A percentile compares a stretch with the other conserved stretches of the same genome.
Conservation (phyloP, 2,113 vertebrate species). For the Grallaria varia region DNA sequence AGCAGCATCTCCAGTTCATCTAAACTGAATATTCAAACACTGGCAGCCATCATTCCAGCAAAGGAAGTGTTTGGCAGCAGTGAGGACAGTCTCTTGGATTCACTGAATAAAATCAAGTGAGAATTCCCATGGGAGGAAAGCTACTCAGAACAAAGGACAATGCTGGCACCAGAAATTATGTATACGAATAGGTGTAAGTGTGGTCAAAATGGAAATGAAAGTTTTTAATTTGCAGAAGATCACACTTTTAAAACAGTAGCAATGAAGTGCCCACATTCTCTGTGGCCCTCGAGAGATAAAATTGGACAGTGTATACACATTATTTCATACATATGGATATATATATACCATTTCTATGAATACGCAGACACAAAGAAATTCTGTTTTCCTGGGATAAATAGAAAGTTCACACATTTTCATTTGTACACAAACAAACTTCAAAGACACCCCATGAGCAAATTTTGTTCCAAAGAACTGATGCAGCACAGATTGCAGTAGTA, state of each 20-base stretch:
- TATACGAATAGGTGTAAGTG: neutral
- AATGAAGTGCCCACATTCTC: neutral
- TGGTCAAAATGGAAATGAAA: neutral
- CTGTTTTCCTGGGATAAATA: neutral
- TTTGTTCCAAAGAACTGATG: neutral
- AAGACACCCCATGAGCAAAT: neutral
- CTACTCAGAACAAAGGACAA: neutral
- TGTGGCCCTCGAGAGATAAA: neutral
- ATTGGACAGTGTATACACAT: accelerated
- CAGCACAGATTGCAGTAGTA: neutral
- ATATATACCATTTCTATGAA: neutral
- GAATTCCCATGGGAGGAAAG: neutral
- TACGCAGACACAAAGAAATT: neutral
- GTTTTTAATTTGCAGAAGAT: neutral
- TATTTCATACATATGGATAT: neutral
- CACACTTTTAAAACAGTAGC: neutral
- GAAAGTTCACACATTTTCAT: neutral
- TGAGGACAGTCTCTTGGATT: neutral
- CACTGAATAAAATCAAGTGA: neutral
- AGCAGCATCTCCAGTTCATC: neutral
- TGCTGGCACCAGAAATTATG: neutral
- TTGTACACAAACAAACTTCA: neutral
- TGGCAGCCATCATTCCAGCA: neutral
- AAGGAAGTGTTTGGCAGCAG: neutral
- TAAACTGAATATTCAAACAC: neutral